These are phyloP conservation scores for Ailuropoda melanoleuca DNA, from an alignment of 2,113 vertebrate species.

Conservation along the genomic window DNA sequence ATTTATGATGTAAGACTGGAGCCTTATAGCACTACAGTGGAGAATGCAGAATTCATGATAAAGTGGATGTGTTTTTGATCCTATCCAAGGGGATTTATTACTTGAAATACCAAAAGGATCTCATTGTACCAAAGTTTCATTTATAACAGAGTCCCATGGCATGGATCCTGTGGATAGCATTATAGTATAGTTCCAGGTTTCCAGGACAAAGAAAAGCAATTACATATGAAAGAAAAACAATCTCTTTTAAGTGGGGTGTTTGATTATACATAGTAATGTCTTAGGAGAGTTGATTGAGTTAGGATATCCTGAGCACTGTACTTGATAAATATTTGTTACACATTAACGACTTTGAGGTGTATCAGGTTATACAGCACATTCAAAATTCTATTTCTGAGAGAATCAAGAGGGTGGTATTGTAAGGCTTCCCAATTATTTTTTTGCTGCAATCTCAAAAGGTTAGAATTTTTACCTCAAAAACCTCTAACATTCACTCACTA, in stretches of 20 bases:
- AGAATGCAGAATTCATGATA: constrained; percentile 43
- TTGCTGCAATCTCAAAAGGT: background rate
- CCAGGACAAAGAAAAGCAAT: background rate
- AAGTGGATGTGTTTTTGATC: background rate
- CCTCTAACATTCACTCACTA: background rate
- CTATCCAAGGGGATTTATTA: constrained; percentile 49
- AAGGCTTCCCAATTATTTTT: background rate
- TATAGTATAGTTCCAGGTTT: background rate
- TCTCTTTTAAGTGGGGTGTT: background rate
- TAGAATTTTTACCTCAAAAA: background rate
- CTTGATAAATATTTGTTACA: background rate
- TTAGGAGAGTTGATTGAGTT: background rate
- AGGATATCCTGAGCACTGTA: background rate
- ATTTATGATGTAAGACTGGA: background rate
- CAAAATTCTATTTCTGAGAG: background rate
- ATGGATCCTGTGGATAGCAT: background rate
- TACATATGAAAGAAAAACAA: background rate
- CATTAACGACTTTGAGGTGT: background rate
- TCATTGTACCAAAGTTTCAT: constrained; percentile 9
- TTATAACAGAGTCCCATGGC: constrained; percentile 33
- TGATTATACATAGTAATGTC: background rate
- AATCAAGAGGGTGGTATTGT: background rate
- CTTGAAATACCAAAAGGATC: constrained; percentile 18
- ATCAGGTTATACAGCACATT: background rate
- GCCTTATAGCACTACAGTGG: background rate